phyloP scores from a whole-genome alignment of 2,113 vertebrate species.

The Vireo altiloquus region DNA sequence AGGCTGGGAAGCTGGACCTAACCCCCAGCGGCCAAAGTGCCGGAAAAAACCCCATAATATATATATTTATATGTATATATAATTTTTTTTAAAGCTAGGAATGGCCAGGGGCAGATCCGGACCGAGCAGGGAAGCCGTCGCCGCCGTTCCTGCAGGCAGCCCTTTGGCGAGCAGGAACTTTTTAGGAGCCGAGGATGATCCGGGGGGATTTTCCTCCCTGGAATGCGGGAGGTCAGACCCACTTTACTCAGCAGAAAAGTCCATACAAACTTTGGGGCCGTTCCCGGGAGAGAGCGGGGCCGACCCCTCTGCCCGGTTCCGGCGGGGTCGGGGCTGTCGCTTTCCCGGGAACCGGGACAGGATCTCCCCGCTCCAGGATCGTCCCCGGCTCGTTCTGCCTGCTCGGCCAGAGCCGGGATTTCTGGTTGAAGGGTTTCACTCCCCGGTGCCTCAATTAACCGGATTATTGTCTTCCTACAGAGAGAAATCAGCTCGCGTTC shows the following conservation, averaged over 20 bases:
- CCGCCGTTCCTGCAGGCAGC: background rate
- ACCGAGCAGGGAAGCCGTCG: background rate
- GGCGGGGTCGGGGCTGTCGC: background rate
- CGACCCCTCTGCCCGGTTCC: background rate
- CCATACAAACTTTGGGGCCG: background rate
- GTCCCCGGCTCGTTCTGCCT: background rate
- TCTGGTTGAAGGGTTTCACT: constrained; percentile 79
- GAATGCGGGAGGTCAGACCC: no score
- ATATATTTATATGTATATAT: no score
- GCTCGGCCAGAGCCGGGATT: constrained; percentile 53
- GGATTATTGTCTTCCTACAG: constrained; percentile 93
- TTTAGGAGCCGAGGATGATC: background rate
- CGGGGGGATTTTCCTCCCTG: background rate
- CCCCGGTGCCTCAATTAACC: constrained; percentile 96
- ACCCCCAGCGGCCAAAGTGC: background rate
- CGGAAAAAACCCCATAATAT: accelerated
- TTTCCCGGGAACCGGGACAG: background rate
- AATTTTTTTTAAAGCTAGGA: background rate
- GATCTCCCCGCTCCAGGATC: background rate
- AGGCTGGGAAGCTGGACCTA: background rate
- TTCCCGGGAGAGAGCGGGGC: background rate
- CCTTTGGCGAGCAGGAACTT: background rate
- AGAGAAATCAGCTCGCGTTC: constrained; percentile 80
- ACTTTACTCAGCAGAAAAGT: background rate
- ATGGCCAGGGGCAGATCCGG: no score